Percentiles rank a stretch among this genome's conserved stretches.
phyloP scores from a whole-genome alignment of 1,140 invertebrate genomes.

The Drosophila ercepeae region DNA sequence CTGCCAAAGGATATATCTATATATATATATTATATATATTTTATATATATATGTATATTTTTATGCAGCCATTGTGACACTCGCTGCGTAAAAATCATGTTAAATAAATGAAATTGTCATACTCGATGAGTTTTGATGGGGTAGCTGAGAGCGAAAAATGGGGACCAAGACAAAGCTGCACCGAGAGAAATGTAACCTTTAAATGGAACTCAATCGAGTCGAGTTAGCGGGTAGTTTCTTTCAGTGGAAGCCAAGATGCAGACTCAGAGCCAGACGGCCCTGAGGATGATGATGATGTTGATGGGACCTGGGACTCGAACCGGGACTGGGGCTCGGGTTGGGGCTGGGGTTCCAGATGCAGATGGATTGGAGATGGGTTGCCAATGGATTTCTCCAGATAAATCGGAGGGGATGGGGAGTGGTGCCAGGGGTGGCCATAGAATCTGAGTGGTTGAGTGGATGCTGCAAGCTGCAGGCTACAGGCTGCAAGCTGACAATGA shows the following conservation, averaged over 20 bases:
- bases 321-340: not conserved
- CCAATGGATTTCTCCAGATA: slow-evolving; percentile 23
- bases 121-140: slow-evolving; percentile 57
- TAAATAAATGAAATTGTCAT: slow-evolving; percentile 78
- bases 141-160: slow-evolving; percentile 46
- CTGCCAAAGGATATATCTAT: slow-evolving; percentile 1
- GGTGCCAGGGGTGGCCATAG: not conserved
- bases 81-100: slow-evolving; percentile 59
- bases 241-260: slow-evolving; percentile 18
- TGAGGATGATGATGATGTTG: slow-evolving; percentile 33
- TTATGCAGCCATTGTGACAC: slow-evolving; percentile 47
- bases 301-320: slow-evolving; percentile 1
- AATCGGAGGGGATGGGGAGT: not conserved
- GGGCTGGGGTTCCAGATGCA: slow-evolving; percentile 8
- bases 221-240: not conserved
- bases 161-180: slow-evolving; percentile 10
- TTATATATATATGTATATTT: slow-evolving; percentile 5
- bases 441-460: slow-evolving; percentile 7
- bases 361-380: slow-evolving; percentile 22
- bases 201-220: too few species aligned
- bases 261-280: slow-evolving; percentile 35
- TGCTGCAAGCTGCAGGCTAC: slow-evolving; percentile 50
- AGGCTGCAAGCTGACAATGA: slow-evolving; percentile 61
- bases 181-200: not conserved
- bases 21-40: not conserved